These are phyloP conservation scores for Gymnorhina tibicen DNA, from an alignment of 2,113 vertebrate genomes.

Conservation along the genomic window DNA sequence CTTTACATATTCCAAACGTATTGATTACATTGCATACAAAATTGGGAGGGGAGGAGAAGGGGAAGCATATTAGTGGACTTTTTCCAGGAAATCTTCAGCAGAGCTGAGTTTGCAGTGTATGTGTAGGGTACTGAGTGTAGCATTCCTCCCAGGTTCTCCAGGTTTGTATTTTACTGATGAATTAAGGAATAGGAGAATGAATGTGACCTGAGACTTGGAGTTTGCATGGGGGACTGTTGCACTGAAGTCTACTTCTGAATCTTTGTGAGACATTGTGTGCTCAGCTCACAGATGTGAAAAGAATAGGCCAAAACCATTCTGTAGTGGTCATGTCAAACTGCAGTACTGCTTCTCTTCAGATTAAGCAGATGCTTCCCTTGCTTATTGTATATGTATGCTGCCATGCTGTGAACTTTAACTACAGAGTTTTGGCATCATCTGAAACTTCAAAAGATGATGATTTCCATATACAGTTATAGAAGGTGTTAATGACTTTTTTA, in stretches of 20 bases:
- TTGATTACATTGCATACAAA: neutral
- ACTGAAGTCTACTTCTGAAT: neutral
- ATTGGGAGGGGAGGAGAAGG: accelerated
- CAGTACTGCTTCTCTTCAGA: neutral
- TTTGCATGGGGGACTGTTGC: neutral
- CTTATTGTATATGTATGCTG: neutral
- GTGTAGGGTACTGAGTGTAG: neutral
- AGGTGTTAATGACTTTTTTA: neutral
- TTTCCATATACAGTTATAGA: neutral
- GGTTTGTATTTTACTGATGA: neutral
- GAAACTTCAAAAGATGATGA: neutral
- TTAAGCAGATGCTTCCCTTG: neutral
- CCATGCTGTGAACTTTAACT: neutral
- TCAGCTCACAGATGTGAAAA: neutral
- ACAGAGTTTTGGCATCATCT: neutral
- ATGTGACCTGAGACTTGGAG: neutral
- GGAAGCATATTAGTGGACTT: neutral
- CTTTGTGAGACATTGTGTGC: neutral
- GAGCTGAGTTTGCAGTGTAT: neutral
- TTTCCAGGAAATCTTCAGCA: neutral
- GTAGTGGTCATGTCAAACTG: neutral
- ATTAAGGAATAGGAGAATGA: neutral
- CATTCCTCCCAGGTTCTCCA: neutral
- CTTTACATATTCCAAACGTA: neutral
- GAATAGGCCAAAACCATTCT: neutral